A percentile compares a stretch with the other conserved stretches of the same genome.
Evolutionary conservation across 2,113 vertebrate genomes (phyloP).

Genomic region (Pollachius pollachius): DNA sequence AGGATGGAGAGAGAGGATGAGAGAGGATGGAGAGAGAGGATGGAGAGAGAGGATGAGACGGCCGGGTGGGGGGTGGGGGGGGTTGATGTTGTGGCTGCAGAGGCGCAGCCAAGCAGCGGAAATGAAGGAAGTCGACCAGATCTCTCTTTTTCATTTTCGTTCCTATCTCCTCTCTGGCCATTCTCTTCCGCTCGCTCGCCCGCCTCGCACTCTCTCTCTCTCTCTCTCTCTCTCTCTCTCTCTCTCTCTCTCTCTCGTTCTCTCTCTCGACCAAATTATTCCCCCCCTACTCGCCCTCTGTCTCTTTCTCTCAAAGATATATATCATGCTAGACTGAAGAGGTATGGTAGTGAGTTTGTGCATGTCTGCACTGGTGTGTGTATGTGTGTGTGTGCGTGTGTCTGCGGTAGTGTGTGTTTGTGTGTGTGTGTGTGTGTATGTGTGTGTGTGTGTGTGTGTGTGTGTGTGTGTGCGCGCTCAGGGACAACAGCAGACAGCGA

Average conservation of each 20-base stretch:
- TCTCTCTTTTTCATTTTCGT: conserved; percentile 12
- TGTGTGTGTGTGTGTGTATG: not conserved
- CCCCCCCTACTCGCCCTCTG: not conserved
- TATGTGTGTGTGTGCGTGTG: not conserved
- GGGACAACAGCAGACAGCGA: too few relatives aligned
- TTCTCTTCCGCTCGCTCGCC: conserved; percentile 6
- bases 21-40: too few relatives aligned
- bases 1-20: too few relatives aligned
- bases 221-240: too few relatives aligned
- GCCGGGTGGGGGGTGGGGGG: too few relatives aligned
- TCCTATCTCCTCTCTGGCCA: not conserved
- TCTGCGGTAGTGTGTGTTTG: not conserved
- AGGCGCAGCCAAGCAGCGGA: conserved; percentile 58
- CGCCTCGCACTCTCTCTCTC: too few relatives aligned
- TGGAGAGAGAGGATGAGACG: too few relatives aligned
- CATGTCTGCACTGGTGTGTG: not conserved
- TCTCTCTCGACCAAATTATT: too few relatives aligned
- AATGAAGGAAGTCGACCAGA: conserved; percentile 59
- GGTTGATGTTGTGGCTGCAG: conserved; percentile 28
- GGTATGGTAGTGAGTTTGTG: not conserved
- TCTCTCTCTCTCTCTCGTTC: too few relatives aligned
- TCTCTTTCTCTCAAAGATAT: too few relatives aligned
- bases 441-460: not conserved
- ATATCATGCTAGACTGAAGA: too few relatives aligned
- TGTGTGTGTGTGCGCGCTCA: too few relatives aligned